Conservation (phyloP, 1,140 invertebrate species). For the Goniozus legneri region DNA sequence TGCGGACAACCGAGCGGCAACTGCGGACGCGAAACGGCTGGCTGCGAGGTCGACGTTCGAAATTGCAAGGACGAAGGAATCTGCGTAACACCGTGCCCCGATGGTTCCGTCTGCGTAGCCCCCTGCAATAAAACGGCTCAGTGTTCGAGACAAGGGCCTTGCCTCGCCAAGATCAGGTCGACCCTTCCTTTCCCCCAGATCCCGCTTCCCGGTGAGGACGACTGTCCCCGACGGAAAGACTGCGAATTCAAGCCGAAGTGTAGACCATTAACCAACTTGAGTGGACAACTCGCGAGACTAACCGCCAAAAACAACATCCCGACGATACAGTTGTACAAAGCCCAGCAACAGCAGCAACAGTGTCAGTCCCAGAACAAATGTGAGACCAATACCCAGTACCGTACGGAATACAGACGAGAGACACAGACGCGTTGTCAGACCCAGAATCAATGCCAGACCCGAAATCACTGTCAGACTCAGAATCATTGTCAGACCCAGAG, state of each 20-base stretch:
- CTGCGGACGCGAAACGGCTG: slow-evolving; percentile 35
- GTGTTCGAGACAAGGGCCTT: slow-evolving; percentile 27
- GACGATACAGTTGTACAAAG: slow-evolving; percentile 47
- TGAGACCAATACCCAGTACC: slow-evolving; percentile 19
- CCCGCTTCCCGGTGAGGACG: slow-evolving; percentile 35
- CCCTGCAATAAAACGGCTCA: slow-evolving; percentile 34
- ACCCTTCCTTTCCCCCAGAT: slow-evolving; percentile 47
- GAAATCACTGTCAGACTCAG: slow-evolving; percentile 24
- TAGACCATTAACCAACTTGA: slow-evolving; percentile 48
- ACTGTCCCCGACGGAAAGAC: slow-evolving; percentile 4
- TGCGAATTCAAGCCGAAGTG: slow-evolving; percentile 36
- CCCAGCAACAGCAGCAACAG: slow-evolving; percentile 26
- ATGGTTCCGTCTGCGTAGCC: slow-evolving; percentile 36
- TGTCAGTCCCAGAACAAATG: slow-evolving; percentile 5
- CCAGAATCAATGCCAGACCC: slow-evolving; percentile 19
- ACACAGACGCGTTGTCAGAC: slow-evolving; percentile 15
- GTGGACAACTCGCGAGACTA: slow-evolving; percentile 46
- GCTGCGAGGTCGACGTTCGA: slow-evolving; percentile 31
- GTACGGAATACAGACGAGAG: slow-evolving; percentile 19
- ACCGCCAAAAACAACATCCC: slow-evolving; percentile 37
- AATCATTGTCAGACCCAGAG: slow-evolving; percentile 20
- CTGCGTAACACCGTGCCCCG: slow-evolving; percentile 32
- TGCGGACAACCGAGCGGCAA: slow-evolving; percentile 36
- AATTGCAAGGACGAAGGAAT: slow-evolving; percentile 31
- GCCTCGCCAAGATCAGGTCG: slow-evolving; percentile 13